Percentiles rank a stretch among this genome's conserved stretches.
phyloP scores from a whole-genome alignment of 1,140 invertebrate genomes.

The Drosophila tsacasi region DNA sequence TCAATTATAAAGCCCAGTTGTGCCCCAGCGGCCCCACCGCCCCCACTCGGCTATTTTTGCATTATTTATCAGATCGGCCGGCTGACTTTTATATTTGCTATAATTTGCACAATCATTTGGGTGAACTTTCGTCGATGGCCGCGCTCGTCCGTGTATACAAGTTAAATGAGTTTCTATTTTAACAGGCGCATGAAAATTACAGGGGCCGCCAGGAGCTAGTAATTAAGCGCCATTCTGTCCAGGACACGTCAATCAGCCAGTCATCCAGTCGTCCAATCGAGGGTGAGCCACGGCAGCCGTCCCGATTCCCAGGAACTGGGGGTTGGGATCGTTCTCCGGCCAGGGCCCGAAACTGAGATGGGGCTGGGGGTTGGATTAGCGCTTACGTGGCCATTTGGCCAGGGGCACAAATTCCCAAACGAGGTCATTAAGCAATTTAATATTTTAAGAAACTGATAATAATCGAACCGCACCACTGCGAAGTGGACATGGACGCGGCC shows the following conservation, averaged over 20 bases:
- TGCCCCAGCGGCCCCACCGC: constrained; percentile 12
- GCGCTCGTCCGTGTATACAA: constrained; percentile 40
- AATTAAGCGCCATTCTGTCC: constrained; percentile 67
- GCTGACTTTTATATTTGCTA: constrained; percentile 52
- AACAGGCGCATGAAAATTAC: constrained; percentile 67
- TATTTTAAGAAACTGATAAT: constrained; percentile 82
- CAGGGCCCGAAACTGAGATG: neutral
- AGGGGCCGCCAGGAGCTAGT: constrained; percentile 59
- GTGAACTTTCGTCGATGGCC: constrained; percentile 30
- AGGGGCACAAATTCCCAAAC: constrained; percentile 55
- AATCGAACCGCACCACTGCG: constrained; percentile 64
- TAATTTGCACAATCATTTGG: constrained; percentile 64
- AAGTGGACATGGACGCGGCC: constrained; percentile 9
- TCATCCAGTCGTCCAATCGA: constrained; percentile 25
- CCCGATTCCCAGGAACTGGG: constrained; percentile 52
- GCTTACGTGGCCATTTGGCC: constrained; percentile 70
- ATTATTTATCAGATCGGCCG: constrained; percentile 66
- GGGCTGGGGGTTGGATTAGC: constrained; percentile 31
- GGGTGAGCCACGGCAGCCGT: constrained; percentile 55
- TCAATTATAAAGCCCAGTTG: constrained; percentile 52
- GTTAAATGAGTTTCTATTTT: constrained; percentile 64
- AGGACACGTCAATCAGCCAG: constrained; percentile 66
- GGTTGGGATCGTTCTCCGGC: constrained; percentile 6
- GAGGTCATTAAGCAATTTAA: constrained; percentile 84
- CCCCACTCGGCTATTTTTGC: constrained; percentile 52